These are phyloP conservation scores for Aradophagus sp. DNA, from an alignment of 1,140 invertebrate genomes.

Conservation along the genomic window DNA sequence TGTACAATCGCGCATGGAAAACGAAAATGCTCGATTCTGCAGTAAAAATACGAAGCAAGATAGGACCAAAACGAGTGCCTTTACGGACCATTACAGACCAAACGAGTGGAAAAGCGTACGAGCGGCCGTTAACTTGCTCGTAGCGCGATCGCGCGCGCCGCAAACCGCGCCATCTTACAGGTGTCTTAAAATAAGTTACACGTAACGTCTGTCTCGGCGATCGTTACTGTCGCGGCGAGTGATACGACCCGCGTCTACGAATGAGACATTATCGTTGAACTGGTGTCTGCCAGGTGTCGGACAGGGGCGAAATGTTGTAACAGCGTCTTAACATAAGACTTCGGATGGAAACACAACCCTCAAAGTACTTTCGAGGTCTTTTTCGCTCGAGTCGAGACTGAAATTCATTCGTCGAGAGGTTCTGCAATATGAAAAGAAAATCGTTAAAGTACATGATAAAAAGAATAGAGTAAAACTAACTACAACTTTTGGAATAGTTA, in stretches of 20 bases:
- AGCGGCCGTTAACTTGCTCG: conserved; percentile 17
- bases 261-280: conserved; percentile 18
- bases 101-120: conserved; percentile 21
- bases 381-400: too few species aligned
- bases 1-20: background rate
- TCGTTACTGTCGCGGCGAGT: conserved; percentile 4
- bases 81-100: conserved; percentile 21
- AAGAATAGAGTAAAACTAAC: too few species aligned
- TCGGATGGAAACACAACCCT: conserved; percentile 6
- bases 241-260: conserved; percentile 8
- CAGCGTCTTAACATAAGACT: conserved; percentile 7
- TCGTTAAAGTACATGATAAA: too few species aligned
- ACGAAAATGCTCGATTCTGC: conserved; percentile 8
- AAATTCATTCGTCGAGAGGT: too few species aligned
- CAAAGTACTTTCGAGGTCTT: too few species aligned
- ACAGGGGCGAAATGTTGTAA: background rate
- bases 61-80: too few species aligned
- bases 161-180: too few species aligned
- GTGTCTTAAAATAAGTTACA: conserved; percentile 28
- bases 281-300: conserved; percentile 14
- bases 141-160: conserved; percentile 8
- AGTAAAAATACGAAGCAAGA: conserved; percentile 24
- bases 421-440: too few species aligned
- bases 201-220: conserved; percentile 7
- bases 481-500: too few species aligned